These are phyloP conservation scores for Eptatretus burgeri DNA, from an alignment of 2,113 vertebrate species.

Conservation along the genomic window DNA sequence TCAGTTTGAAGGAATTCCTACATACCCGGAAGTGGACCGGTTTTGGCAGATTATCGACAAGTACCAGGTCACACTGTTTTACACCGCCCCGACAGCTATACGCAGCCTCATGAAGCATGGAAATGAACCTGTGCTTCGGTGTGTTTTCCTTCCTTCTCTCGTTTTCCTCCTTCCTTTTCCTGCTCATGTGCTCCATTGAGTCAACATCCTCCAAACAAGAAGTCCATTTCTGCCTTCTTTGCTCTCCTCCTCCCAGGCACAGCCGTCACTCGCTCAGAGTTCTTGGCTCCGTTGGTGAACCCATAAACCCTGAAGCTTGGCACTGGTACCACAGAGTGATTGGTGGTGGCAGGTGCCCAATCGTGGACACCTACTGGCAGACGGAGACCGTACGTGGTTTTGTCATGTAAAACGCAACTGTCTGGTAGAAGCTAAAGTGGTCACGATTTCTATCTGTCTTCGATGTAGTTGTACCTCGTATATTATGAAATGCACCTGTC, in stretches of 20 bases:
- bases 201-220: no score
- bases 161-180: no score
- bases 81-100: slow-evolving; percentile 29
- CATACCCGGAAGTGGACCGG: slow-evolving; percentile 23
- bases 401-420: neutral
- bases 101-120: slow-evolving; percentile 32
- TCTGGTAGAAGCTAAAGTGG: neutral
- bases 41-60: slow-evolving; percentile 32
- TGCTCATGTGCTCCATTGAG: no score
- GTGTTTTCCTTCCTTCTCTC: slow-evolving; percentile 8
- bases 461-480: neutral
- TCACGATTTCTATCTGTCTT: neutral
- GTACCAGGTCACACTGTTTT: slow-evolving; percentile 28
- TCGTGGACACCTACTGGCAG: slow-evolving; percentile 41
- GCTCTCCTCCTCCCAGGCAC: slow-evolving; percentile 15
- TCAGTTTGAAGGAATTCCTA: slow-evolving; percentile 28
- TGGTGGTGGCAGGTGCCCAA: slow-evolving; percentile 23
- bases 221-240: no score
- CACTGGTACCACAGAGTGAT: slow-evolving; percentile 27
- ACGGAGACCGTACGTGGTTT: slow-evolving; percentile 26
- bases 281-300: slow-evolving; percentile 31
- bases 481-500: neutral
- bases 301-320: slow-evolving; percentile 38
- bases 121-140: slow-evolving; percentile 21
- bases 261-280: slow-evolving; percentile 26